Evolutionary conservation across 2,888 invertebrate genomes (phyloP), one percentile per base, ranked within the genome.

Genomic region (Eristalis pertinax): DNA sequence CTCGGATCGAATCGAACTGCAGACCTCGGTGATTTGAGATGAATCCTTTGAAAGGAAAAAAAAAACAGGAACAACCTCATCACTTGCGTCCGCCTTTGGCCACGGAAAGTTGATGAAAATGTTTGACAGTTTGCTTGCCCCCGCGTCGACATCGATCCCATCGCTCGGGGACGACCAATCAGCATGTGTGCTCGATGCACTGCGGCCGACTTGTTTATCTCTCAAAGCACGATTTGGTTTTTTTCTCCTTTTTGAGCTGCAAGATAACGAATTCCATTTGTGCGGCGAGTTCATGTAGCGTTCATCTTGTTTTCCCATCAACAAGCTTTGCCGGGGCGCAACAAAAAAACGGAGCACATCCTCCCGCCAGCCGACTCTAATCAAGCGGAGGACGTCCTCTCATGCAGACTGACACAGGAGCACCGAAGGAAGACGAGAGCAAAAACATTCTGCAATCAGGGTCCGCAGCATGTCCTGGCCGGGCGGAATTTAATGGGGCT

Each of bases 391-490:
- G 38, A 29, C 4, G 56, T 41, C 68, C 50, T 15, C 19, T 29
- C 13, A 43, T 43, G 43, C 43, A n/a, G 43, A 43, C 22, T 24
- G 35, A 38, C 58, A 60, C 41, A 41, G 15, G 8, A 50, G 22
- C 8, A n/a, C 7, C n/a, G 29, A 24, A 26, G 29, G 15, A 69
- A 26, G 5, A 4, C 32, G 58, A 11, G 15, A 26, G 32, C 11
- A 69, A 32, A 22, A 35, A 38, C 26, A 41, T n/a, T 8, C 73
- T 41, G 58, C 75, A 75, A 77, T 72, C 50, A 70, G 35, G 38
- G 19, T 35, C 19, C 56, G 29, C 70, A 70, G 1, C 35, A 22
- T 62, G 43, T 32, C 63, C 15, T 41, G 26, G 62, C 32, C 38
- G 29, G 58, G 22, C 35, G 26, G 35, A 68, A 62, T 63, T 74